Evolutionary conservation across 2,888 invertebrate species (phyloP), one percentile per base, ranked within the genome.

Genomic region (Tinea semifulvella): DNA sequence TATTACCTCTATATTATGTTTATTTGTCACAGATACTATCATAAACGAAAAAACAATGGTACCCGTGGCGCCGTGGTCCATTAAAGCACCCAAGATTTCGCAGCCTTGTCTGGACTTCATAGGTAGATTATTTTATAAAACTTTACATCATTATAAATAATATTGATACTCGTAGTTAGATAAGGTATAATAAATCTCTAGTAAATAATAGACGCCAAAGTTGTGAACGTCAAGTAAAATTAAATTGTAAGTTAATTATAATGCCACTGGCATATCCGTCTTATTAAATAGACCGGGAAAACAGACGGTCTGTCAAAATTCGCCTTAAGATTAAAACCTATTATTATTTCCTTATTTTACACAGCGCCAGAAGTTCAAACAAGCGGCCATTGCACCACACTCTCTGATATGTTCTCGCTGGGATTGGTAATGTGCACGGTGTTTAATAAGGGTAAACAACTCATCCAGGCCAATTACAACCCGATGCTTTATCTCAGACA

Each of bases 361-460:
- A n/a, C n/a, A 89, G 98, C 98, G 44, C 98, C 98, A 1, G 98
- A 99, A 82, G 89, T 92, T 35, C 96, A 98, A 74, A 85, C 87
- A 18, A 87, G 86, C 55, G 91, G 92, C 18, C 84, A 86, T 42
- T 92, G 91, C 76, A 93, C 91, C 63, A 90, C 92, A 44, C 84
- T 92, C 36, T 96, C 96, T 55, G 98, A 99, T 71, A 97, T 98
- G 91, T 99, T 92, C 75, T 96, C 97, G 0, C 81, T 98, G 53
- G 98, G 98, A 13, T 90, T 98, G 86, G 89, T 96, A 44, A 90
- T 98, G 55, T 94, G 94, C 65, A 88, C 96, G 47, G 87, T 98
- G 46, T 98, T 94, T 81, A 97, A 97, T 79, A 85, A 88, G 50
- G 98, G 98, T 25, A 87, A 88, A 53, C 88, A 94, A 0, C 84